Percentiles rank a stretch among this genome's conserved stretches.
phyloP scores from a whole-genome alignment of 1,140 invertebrate genomes.

The Atta colombica region DNA sequence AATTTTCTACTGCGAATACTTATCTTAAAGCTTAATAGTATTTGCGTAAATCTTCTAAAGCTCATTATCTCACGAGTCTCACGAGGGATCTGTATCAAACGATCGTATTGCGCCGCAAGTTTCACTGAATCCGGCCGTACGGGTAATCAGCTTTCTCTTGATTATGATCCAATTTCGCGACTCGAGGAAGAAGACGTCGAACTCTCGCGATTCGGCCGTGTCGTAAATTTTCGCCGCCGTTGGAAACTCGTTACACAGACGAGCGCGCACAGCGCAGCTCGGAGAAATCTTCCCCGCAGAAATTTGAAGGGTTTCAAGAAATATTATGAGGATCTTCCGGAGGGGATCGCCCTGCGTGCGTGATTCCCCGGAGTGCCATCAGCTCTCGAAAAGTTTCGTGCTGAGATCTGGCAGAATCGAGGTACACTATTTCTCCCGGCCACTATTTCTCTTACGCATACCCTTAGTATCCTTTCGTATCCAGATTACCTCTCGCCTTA shows the following conservation, averaged over 20 bases:
- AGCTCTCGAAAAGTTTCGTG: conserved; percentile 72
- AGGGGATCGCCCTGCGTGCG: conserved; percentile 49
- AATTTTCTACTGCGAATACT: background rate
- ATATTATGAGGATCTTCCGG: conserved; percentile 70
- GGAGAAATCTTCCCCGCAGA: conserved; percentile 55
- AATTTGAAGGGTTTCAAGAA: conserved; percentile 69
- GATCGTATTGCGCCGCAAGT: background rate
- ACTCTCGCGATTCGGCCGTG: conserved; percentile 37
- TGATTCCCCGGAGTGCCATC: conserved; percentile 71
- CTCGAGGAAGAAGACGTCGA: conserved; percentile 50
- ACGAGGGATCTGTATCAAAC: conserved; percentile 4
- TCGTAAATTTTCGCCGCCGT: conserved; percentile 62
- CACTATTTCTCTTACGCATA: background rate
- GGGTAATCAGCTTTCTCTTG: conserved; percentile 29
- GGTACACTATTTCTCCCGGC: background rate
- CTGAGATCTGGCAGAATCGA: conserved; percentile 38
- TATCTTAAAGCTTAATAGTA: conserved; percentile 5
- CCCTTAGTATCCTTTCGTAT: background rate
- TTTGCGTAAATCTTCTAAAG: background rate
- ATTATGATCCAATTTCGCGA: conserved; percentile 40
- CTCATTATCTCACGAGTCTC: background rate
- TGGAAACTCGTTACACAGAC: conserved; percentile 54
- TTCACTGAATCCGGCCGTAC: conserved; percentile 13
- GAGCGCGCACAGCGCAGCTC: background rate
- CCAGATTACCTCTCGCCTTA: too few relatives aligned